These are phyloP conservation scores for Astropecten irregularis DNA, from an alignment of 53 echinoderm and acorn worm species.

Conservation along the genomic window DNA sequence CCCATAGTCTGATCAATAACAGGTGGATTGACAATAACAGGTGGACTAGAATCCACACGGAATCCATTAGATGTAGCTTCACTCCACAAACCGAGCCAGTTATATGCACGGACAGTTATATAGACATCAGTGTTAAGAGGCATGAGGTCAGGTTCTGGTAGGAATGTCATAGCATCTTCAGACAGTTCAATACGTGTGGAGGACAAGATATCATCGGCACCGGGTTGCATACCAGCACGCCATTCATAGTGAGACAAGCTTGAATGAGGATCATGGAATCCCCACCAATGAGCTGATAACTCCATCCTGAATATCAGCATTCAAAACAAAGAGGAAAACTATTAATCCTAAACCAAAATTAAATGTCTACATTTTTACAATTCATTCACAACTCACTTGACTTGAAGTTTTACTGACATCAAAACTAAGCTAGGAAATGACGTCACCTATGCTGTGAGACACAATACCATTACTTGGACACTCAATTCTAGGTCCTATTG, in stretches of 20 bases:
- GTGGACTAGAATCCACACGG: conserved; percentile 47
- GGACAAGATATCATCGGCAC: conserved; percentile 44
- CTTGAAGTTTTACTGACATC: background rate
- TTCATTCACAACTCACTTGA: background rate
- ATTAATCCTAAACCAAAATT: background rate
- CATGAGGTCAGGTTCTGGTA: conserved; percentile 16
- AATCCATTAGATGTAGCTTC: conserved; percentile 65
- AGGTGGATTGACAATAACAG: conserved; percentile 16
- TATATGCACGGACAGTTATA: conserved; percentile 58
- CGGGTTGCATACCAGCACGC: conserved; percentile 58
- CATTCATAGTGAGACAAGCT: conserved; percentile 65
- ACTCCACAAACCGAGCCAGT: conserved; percentile 50
- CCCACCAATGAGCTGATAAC: conserved; percentile 67
- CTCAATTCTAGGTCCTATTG: background rate
- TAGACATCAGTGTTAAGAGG: conserved; percentile 22
- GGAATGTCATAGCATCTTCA: conserved; percentile 30
- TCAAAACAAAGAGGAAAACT: background rate
- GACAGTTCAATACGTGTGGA: conserved; percentile 37
- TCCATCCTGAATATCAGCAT: background rate
- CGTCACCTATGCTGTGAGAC: background rate
- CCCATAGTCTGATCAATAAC: background rate
- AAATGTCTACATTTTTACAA: background rate
- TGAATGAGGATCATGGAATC: conserved; percentile 66
- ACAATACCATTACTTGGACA: background rate
- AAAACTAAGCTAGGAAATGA: background rate